Conservation (phyloP, 2,113 vertebrate genomes). For the Albula glossodonta region DNA sequence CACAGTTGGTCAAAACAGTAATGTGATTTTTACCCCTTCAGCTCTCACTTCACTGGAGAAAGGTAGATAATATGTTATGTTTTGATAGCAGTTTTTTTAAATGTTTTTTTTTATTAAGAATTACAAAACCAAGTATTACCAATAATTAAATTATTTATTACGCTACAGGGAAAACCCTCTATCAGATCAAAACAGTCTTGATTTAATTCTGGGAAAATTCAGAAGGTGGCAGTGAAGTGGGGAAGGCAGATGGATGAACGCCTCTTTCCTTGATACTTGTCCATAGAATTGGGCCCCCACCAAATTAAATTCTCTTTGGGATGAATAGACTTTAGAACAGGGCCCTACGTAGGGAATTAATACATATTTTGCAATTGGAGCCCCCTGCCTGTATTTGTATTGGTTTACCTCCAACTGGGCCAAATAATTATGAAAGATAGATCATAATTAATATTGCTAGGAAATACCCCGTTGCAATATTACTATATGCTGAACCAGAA, state of each 20-base stretch:
- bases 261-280: neutral
- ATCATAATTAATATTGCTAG: neutral
- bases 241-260: neutral
- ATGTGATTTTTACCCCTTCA: neutral
- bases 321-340: slow-evolving; percentile 5
- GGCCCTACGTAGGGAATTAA: neutral
- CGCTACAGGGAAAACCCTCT: too few relatives aligned
- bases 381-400: neutral
- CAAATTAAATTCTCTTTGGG: slow-evolving; percentile 35
- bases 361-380: neutral
- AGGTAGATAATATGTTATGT: neutral
- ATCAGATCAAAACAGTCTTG: neutral
- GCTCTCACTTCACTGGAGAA: neutral
- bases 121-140: neutral
- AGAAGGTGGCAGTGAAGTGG: neutral
- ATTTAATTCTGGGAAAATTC: slow-evolving; percentile 2
- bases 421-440: neutral
- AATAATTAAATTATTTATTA: too few relatives aligned
- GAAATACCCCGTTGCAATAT: too few relatives aligned
- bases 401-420: neutral
- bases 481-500: neutral
- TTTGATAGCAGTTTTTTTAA: neutral
- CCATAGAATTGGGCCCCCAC: slow-evolving; percentile 12
- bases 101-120: neutral
- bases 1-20: neutral